These are phyloP conservation scores for Chloroceryle amazona DNA, from an alignment of 2,797 vertebrate species.

Conservation along the genomic window DNA sequence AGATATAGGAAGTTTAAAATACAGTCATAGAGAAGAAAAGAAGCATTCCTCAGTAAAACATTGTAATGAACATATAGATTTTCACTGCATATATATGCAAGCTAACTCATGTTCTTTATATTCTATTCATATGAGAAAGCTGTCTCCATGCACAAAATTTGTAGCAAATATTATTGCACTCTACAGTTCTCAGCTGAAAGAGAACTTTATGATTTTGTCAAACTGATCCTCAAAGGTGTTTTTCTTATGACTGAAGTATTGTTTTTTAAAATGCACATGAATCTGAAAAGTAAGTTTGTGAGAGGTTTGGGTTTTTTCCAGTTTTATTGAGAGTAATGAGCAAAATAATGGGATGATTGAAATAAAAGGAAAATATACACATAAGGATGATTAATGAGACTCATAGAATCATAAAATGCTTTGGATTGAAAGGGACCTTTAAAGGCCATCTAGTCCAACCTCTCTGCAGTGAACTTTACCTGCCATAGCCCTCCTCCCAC, in stretches of 20 bases:
- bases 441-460: too few relatives aligned
- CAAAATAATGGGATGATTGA: background rate
- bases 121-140: background rate
- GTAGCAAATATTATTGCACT: background rate
- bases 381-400: background rate
- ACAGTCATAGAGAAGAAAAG: background rate
- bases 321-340: background rate
- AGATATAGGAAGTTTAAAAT: background rate
- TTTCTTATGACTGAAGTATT: background rate
- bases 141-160: background rate
- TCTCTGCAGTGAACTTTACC: too few relatives aligned
- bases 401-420: background rate
- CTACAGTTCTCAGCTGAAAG: background rate
- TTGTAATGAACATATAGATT: background rate
- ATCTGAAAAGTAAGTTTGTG: background rate
- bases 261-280: background rate
- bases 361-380: background rate
- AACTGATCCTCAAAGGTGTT: background rate
- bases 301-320: background rate
- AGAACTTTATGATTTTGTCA: background rate
- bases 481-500: too few relatives aligned
- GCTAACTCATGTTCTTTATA: background rate
- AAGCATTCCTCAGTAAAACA: background rate
- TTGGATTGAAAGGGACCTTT: too few relatives aligned
- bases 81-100: background rate